Evolutionary conservation across 2,113 vertebrate species (phyloP), one percentile per base, ranked within the genome.

Genomic region (Oncorhynchus masou): DNA sequence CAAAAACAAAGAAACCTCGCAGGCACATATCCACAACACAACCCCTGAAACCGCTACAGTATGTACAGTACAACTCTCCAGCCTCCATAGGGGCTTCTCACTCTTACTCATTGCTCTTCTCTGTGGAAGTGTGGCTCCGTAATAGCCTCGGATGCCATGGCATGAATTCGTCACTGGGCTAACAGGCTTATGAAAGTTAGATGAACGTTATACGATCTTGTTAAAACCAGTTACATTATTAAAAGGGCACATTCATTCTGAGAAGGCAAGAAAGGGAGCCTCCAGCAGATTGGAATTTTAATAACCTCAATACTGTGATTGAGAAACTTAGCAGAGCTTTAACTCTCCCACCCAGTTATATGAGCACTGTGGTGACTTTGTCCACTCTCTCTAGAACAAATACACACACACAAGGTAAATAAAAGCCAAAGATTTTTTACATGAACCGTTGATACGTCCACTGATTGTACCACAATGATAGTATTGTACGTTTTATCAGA

Each of bases 191-290:
- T 95, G 83, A 94, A 94, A 94, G 91, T 91, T 90, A 87, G 87
- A 92, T 91, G 86, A 91, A 86, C 89, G 88, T 90, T 93, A 92
- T 92, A 93, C 88, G 87, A 90, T 90, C 85, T 86, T 93, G 92
- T 95, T 91, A 92, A 92, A 94, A 93, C 92, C 78, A 77, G 89
- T 91, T 94, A 88, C 92, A 94, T 94, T 93, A 95, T 94, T 94
- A 91, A 91, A 93, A 87, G 85, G 89, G 83, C 75, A 80, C 80
- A 87, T 85, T 90, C 84, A 87, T 93, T 85, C 85, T 83, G 75
- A 81, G 39, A 86, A 84, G 85, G 81, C 74, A 48, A 76, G 79
- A 91, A 87, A 78, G 85, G 76, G 77, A 79, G 85, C 25, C 84
- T 83, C 86, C 85, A 82, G 82, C 59, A 73, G 3, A 85, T 88